Percentiles rank a stretch among this genome's conserved stretches.
These are phyloP conservation scores for Oegoconia quadripuncta DNA, from an alignment of 2,888 invertebrate species.

Conservation along the genomic window DNA sequence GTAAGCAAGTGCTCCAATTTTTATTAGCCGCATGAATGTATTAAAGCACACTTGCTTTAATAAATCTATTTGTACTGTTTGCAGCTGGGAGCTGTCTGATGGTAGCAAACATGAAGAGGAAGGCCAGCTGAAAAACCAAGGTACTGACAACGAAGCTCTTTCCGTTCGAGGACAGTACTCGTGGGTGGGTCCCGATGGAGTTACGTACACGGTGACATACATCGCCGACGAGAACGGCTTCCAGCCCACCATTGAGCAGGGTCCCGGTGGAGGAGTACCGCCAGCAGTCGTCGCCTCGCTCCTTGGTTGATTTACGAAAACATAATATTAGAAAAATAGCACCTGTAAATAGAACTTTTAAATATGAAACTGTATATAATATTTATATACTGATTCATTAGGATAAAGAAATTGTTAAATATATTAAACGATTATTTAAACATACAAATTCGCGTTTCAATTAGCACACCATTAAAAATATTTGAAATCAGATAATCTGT, in stretches of 20 bases:
- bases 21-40: no score
- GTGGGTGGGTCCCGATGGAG: constrained; percentile 78
- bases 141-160: constrained; percentile 76
- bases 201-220: constrained; percentile 79
- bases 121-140: constrained; percentile 77
- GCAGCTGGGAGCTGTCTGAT: constrained; percentile 78
- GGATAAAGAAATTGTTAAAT: constrained; percentile 20
- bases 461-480: no score
- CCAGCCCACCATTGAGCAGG: constrained; percentile 67
- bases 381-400: constrained; percentile 61
- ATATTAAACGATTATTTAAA: neutral
- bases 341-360: constrained; percentile 43
- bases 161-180: constrained; percentile 77
- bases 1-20: constrained; percentile 53
- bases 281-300: constrained; percentile 57
- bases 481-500: no score
- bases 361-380: constrained; percentile 60
- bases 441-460: no score
- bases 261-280: constrained; percentile 57
- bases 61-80: no score
- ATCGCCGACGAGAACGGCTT: constrained; percentile 76
- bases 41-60: no score
- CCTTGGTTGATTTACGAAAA: constrained; percentile 39
- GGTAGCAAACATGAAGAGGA: constrained; percentile 77
- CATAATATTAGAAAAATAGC: constrained; percentile 30